These are phyloP conservation scores for Oegoconia quadripuncta DNA, from an alignment of 2,888 invertebrate species.

Conservation along the genomic window DNA sequence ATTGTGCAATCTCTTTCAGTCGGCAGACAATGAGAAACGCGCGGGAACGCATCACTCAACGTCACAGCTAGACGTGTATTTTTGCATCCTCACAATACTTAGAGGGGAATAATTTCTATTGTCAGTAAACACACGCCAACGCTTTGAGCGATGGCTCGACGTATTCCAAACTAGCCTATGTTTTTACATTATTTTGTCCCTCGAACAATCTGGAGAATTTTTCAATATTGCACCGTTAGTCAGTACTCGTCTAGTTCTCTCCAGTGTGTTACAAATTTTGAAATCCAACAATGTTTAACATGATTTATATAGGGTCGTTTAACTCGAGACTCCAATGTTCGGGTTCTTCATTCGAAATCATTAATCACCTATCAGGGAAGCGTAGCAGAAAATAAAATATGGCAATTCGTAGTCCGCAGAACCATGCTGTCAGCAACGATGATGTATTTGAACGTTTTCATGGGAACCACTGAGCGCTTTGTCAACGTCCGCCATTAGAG, in stretches of 20 bases:
- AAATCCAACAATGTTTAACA: conserved; percentile 17
- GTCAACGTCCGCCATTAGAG: conserved; percentile 72
- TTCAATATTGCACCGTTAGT: too few relatives aligned
- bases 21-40: conserved; percentile 63
- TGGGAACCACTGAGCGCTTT: conserved; percentile 67
- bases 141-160: conserved; percentile 48
- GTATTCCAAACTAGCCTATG: conserved; percentile 40
- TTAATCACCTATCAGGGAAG: conserved; percentile 69
- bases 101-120: conserved; percentile 69
- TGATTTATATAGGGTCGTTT: conserved; percentile 21
- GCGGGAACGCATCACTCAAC: conserved; percentile 73
- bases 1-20: conserved; percentile 71
- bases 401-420: conserved; percentile 67
- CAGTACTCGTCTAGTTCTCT: too few relatives aligned
- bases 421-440: conserved; percentile 66
- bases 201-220: conserved; percentile 18
- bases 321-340: conserved; percentile 24
- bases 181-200: too few relatives aligned
- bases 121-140: conserved; percentile 56
- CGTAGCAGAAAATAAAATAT: conserved; percentile 73
- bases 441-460: conserved; percentile 79
- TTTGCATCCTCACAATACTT: conserved; percentile 68
- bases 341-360: conserved; percentile 44
- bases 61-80: conserved; percentile 67
- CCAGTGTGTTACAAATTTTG: too few relatives aligned